Evolutionary conservation across 2,888 invertebrate genomes (phyloP), one percentile per base, ranked within the genome.

Genomic region (Parochlus steinenii): DNA sequence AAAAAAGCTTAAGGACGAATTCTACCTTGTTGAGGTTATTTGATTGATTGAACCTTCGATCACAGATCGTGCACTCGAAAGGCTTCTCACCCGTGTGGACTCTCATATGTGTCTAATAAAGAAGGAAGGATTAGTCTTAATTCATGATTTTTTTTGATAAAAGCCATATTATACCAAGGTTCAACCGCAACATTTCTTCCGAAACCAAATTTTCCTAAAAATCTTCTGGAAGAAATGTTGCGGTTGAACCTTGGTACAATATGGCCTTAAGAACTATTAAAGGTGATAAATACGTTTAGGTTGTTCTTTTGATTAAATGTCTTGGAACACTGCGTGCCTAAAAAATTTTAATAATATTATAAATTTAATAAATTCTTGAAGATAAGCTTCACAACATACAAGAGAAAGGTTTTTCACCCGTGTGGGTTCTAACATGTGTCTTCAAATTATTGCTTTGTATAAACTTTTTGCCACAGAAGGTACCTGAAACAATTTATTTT

Each of bases 11-110:
- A n/a, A n/a, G n/a, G n/a, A n/a, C n/a, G n/a, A n/a, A n/a, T n/a
- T n/a, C n/a, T n/a, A n/a, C n/a, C n/a, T 35, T 35, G 11, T 35
- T 35, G 15, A 35, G 18, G 24, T 35, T 35, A 23, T 35, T 35
- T 12, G 20, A 20, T 15, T 28, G 25, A n/a, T 35, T 35, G 24
- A 35, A 35, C 10, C 34, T 27, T 2, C 34, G 27, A 34, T 29
- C 35, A 29, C 30, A 35, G 10, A 35, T 14, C 22, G 22, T 22
- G 24, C 35, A 35, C 24, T 35, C 35, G 29, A 31, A 31, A 3
- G 31, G 31, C 11, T 28, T 34, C n/a, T 34, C 29, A 7, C 35
- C 35, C n/a, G 35, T 35, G 11, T 35, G 35, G 6, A 35, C 35
- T 14, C 35, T 15, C n/a, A 14, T 22, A 16, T 29, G 29, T 5